A percentile compares a stretch with the other conserved stretches of the same genome.
phyloP scores from a whole-genome alignment of 2,888 invertebrate genomes.

The Orthosia gracilis region DNA sequence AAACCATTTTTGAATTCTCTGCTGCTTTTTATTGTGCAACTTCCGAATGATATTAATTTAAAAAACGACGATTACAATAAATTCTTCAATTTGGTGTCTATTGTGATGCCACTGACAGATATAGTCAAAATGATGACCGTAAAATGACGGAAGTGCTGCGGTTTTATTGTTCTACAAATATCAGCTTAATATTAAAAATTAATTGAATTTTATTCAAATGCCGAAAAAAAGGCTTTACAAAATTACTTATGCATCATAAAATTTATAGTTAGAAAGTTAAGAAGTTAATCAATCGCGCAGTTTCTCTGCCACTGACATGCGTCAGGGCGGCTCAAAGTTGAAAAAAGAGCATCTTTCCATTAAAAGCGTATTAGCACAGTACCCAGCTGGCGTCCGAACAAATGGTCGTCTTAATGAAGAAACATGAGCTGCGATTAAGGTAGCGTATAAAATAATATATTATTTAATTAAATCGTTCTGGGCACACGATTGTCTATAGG shows the following conservation, averaged over 20 bases:
- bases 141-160: conserved; percentile 3
- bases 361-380: conserved; percentile 84
- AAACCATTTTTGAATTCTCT: not conserved
- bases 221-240: not conserved
- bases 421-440: conserved; percentile 78
- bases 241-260: conserved; percentile 50
- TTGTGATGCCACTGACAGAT: not conserved
- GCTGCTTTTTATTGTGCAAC: not conserved
- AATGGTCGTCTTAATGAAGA: conserved; percentile 85
- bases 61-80: not conserved
- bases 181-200: conserved; percentile 16
- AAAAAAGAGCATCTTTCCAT: conserved; percentile 76
- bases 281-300: conserved; percentile 59
- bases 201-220: conserved; percentile 29
- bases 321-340: conserved; percentile 26
- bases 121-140: not conserved
- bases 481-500: conserved; percentile 46
- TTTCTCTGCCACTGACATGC: conserved; percentile 53
- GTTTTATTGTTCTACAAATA: conserved; percentile 32
- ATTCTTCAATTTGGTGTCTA: not conserved
- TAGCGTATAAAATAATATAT: conserved; percentile 82
- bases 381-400: conserved; percentile 80
- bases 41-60: not conserved
- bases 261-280: conserved; percentile 54
- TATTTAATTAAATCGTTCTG: conserved; percentile 73